Base-by-base conservation (phyloP, 2,888 invertebrate species). In the Pandemis corylana region DNA sequence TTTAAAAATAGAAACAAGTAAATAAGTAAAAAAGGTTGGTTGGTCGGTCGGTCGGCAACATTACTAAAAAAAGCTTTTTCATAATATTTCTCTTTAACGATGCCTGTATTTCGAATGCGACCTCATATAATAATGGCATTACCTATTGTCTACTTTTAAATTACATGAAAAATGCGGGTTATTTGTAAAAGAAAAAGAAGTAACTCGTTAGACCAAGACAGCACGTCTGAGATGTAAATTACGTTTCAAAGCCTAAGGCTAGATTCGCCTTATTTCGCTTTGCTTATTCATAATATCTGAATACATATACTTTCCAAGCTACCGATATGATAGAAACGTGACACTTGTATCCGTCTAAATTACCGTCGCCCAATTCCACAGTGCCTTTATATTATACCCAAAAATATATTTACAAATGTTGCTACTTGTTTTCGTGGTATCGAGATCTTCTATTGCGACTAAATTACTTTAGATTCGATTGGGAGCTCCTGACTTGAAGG, bases 271-370 rank as follows among this genome's bases (percentile, higher is more conserved):
- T 41, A 42, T 44, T 15, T 56, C 46, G 12, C 41, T 61, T 66
- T 65, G 51, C 61, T 67, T 72, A 72, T 68, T 72, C 67, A 72
- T 67, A 28, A n/a, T 72, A 53, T 44, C 61, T n/a, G n/a, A 44
- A 71, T 63, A 41, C 44, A 13, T 63, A 41, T 53, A 42, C 62
- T 36, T 68, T 67, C 67, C 66, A 44, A 61, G 41, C 49, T 66
- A 41, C 10, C 12, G 53, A 67, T 68, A 68, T 67, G 72, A 53
- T 51, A 59, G 36, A 72, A 62, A 67, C 66, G 72, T 72, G 72
- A 72, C 41, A 68, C 36, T 72, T 42, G 59, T 51, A 61, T 49
- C 49, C 13, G n/a, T 63, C 61, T 7, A 53, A 15, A 72, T 68
- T 44, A 66, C 20, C 46, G 66, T 42, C 49, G 49, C 28, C 6